A percentile compares a stretch with the other conserved stretches of the same genome.
These are phyloP conservation scores for Alviniconcha marisindica DNA, from an alignment of 1,140 invertebrate species.

Conservation along the genomic window DNA sequence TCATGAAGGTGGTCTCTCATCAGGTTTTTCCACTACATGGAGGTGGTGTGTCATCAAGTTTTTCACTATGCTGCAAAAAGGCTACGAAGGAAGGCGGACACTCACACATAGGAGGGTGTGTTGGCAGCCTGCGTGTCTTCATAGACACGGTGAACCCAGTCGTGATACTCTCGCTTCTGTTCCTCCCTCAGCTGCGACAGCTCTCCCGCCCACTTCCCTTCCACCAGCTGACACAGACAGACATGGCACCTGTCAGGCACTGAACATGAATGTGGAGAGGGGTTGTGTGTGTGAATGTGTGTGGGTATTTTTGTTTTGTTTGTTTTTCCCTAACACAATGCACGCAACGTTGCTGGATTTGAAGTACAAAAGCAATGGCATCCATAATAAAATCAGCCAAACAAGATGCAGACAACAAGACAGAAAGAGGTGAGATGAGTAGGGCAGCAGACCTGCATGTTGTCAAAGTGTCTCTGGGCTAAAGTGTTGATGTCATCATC, in stretches of 20 bases:
- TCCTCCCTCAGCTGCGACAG: slow-evolving; percentile 84
- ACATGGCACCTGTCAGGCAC: neutral
- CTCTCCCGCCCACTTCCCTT: slow-evolving; percentile 86
- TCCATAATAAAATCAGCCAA: no score
- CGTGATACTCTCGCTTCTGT: slow-evolving; percentile 85
- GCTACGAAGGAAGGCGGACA: slow-evolving; percentile 17
- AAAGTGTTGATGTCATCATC: slow-evolving; percentile 88
- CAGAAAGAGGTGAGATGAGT: neutral
- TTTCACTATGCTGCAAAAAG: no score
- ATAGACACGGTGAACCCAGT: slow-evolving; percentile 87
- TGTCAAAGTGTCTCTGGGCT: slow-evolving; percentile 86
- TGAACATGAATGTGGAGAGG: slow-evolving; percentile 84
- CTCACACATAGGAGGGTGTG: slow-evolving; percentile 70
- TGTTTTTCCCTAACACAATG: no score
- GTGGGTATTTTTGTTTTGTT: no score
- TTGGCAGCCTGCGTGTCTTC: slow-evolving; percentile 78
- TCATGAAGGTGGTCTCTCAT: no score
- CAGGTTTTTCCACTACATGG: no score
- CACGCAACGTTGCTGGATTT: no score
- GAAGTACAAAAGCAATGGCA: no score
- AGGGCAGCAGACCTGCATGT: slow-evolving; percentile 78
- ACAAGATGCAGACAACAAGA: neutral
- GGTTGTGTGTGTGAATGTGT: slow-evolving; percentile 84
- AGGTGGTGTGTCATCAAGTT: no score
- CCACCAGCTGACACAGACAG: slow-evolving; percentile 78